Evolutionary conservation across 2,888 invertebrate species (phyloP), one percentile per base, ranked within the genome.

Genomic region (Phorcus lineatus): DNA sequence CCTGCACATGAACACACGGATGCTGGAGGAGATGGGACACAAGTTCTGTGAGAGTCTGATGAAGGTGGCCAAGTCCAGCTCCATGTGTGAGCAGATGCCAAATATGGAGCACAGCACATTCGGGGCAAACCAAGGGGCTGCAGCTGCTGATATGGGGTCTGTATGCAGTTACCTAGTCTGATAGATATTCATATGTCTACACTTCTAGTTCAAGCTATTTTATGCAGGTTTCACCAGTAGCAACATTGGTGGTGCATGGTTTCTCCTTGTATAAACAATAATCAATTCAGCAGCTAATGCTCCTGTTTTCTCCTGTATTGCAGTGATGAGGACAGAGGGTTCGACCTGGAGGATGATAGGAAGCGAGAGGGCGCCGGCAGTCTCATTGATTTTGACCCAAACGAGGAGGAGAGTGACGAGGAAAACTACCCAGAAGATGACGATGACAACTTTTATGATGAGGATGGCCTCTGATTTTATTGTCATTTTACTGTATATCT

Each of bases 21-120:
- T 91, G 84, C 84, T 92, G 83, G 91, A 91, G 82, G 92, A 91
- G 82, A 93, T 92, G 91, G 92, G 92, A 2, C 89, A 89, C 78
- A 91, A 90, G 83, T 92, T 92, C 80, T 90, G 91, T 86, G 92
- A 93, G 83, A 92, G 90, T 16, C 85, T 93, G 47, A 74, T 90
- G 66, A 83, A 86, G 62, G 83, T 90, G 9, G 85, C 88, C 40
- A 82, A 81, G 75, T 81, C 78, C 52, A 81, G 80, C 75, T 79
- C 80, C 9, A 55, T 55, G 36, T 82, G 80, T 53, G 81, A 84
- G 17, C 84, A 84, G 80, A 82, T 74, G 36, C 74, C 74, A 3
- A 84, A 66, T 70, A 77, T 77, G 82, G 81, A 22, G 53, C 66
- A 62, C 62, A 62, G 62, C 62, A 62, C 9, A 11, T 24, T 16